Conservation (phyloP, 2,113 vertebrate species). For the Pseudorhombus dupliciocellatus region DNA sequence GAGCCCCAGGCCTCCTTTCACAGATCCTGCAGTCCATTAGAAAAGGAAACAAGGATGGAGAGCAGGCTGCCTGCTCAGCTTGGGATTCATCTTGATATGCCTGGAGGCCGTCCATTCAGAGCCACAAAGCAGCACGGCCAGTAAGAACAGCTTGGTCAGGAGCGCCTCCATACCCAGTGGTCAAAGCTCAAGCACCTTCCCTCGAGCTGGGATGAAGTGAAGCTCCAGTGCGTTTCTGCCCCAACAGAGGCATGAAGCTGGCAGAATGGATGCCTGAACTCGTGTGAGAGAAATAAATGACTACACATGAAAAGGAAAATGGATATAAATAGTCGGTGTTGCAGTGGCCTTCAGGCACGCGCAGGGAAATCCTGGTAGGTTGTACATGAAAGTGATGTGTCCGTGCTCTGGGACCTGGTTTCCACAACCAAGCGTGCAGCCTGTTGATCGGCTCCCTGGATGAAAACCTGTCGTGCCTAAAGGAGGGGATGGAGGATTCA, state of each 20-base stretch:
- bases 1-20: slow-evolving; percentile 49
- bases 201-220: slow-evolving; percentile 1
- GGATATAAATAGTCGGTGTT: neutral
- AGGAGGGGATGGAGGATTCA: neutral
- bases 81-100: slow-evolving; percentile 44
- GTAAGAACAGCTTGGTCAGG: slow-evolving; percentile 35
- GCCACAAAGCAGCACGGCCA: slow-evolving; percentile 44
- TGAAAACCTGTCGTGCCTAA: too few species aligned
- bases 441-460: too few species aligned
- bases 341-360: neutral
- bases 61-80: slow-evolving; percentile 41
- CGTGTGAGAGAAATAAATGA: neutral
- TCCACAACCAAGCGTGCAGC: too few species aligned
- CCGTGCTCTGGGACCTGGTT: too few species aligned
- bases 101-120: slow-evolving; percentile 42
- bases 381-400: neutral
- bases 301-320: neutral
- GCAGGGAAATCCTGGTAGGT: neutral
- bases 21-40: slow-evolving; percentile 57
- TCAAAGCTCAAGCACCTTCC: slow-evolving; percentile 30
- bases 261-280: neutral
- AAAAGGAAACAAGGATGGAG: slow-evolving; percentile 42
- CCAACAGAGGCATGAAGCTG: neutral
- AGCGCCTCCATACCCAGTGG: slow-evolving; percentile 4
- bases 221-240: slow-evolving; percentile 3